Evolutionary conservation across 1,140 invertebrate genomes (phyloP), one percentile per base, ranked within the genome.

Genomic region (Arctopsyche grandis): DNA sequence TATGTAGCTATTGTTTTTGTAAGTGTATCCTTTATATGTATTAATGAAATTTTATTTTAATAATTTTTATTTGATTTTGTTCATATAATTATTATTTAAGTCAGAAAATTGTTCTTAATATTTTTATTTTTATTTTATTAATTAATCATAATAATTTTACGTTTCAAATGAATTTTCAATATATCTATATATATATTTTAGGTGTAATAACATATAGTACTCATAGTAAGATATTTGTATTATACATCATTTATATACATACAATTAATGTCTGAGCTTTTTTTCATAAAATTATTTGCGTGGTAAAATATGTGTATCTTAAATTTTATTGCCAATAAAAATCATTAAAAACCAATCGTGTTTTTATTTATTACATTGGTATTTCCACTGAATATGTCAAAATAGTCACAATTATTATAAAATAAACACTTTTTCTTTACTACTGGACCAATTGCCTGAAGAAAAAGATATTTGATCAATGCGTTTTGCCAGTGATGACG

Each of bases 271-370:
- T 80, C 79, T 75, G 76, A 82, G 76, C 77, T 82, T 80, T 69
- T 74, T 76, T 80, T 79, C 76, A 80, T 80, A 56, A 81, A 66
- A 80, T 81, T 81, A 77, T 81, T 80, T 81, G 82, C 79, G 79
- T 81, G 78, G 78, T 79, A 78, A 74, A 82, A 82, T 79, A 76
- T 82, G 79, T 82, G 81, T 80, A 82, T 82, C 77, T 80, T 78
- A 82, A 80, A 80, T 79, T 84, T 81, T 81, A 81, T 80, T 83
- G 77, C 82, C 80, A 80, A 81, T 82, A 83, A 81, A 82, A 78
- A 48, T 82, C 66, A 79, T 80, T 79, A 82, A 79, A 78, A 82
- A 44, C 38, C 0, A 44, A 24, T 0, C 58, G 7, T 70, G 48
- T 82, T n/a, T 21, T 48, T 56, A 22, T 19, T 69, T 26, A n/a